Evolutionary conservation across 1,140 invertebrate species (phyloP), one percentile per base, ranked within the genome.

Genomic region (Drosophila lacertosa): DNA sequence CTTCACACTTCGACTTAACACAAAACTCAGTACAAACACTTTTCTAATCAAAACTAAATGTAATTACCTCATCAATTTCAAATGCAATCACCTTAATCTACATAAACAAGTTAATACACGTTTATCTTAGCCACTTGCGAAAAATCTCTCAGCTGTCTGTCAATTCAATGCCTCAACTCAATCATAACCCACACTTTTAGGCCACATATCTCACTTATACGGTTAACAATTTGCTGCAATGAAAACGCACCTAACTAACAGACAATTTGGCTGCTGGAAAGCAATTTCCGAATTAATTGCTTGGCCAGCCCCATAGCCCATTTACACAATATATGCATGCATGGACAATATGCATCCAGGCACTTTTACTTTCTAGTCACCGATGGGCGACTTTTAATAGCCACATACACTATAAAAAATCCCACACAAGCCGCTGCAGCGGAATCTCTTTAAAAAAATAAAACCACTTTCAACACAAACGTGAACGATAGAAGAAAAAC

Each of bases 281-380:
- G 65, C 76, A 75, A 67, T 79, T 80, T 79, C 24, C 50, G 53
- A 74, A 64, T 68, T 76, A 76, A 76, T 76, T 76, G 74, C 73
- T 35, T 58, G 63, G 62, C 67, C 51, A 70, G 62, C 42, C 67
- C 50, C 66, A 37, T 37, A 48, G 50, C 32, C 66, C 66, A 64
- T 69, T 66, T 70, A 71, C 54, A 53, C 71, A 44, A 70, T 59
- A 62, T 53, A 32, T 15, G 11, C 42, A 33, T 4, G 2, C 20
- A 42, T 35, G 35, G 33, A 51, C 55, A 71, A 32, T 18, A 39
- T 54, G 26, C 40, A 63, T 59, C 26, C 70, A 53, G 10, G 45
- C 26, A 79, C 77, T 80, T 80, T 80, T 80, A 80, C 77, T 80
- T 80, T 80, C 76, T 60, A 70, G 73, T 44, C 62, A 51, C 33